Conservation (phyloP, 1,140 invertebrate genomes). For the Zaprionus vittiger region DNA sequence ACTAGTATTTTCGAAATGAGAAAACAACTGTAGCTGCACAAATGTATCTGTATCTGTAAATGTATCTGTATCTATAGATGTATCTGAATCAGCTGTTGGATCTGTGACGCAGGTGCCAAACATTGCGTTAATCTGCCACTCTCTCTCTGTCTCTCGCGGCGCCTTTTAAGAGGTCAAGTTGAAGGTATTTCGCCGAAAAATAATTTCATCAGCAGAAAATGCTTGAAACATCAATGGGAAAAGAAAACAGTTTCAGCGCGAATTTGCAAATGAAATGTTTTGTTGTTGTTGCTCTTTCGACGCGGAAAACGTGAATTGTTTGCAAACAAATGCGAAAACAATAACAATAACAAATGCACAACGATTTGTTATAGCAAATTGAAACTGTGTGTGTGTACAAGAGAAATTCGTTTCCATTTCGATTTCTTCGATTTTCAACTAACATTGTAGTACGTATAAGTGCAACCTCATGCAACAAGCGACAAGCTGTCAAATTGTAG, state of each 20-base stretch:
- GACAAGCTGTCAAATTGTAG: conserved; percentile 1
- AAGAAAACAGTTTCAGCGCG: conserved; percentile 65
- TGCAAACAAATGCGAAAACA: conserved; percentile 22
- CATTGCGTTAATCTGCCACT: background rate
- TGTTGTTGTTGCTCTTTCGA: conserved; percentile 28
- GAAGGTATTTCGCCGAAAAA: conserved; percentile 58
- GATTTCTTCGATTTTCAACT: background rate
- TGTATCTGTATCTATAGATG: background rate
- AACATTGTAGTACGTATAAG: conserved; percentile 7
- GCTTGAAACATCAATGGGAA: conserved; percentile 38
- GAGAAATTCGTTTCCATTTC: conserved; percentile 1
- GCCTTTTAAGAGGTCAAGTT: conserved; percentile 73
- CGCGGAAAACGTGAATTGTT: conserved; percentile 25
- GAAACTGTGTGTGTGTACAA: conserved; percentile 11
- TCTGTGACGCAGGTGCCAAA: conserved; percentile 26
- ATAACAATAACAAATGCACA: conserved; percentile 8
- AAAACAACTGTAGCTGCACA: conserved; percentile 3
- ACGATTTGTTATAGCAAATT: conserved; percentile 18
- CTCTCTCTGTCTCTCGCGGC: background rate
- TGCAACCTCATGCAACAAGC: conserved; percentile 27
- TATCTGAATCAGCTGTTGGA: conserved; percentile 30
- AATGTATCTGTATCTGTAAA: background rate
- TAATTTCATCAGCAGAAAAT: conserved; percentile 42
- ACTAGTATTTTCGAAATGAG: conserved; percentile 18
- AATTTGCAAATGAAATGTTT: conserved; percentile 65